Evolutionary conservation across 2,888 invertebrate genomes (phyloP).

Genomic region (Acronicta leporina): DNA sequence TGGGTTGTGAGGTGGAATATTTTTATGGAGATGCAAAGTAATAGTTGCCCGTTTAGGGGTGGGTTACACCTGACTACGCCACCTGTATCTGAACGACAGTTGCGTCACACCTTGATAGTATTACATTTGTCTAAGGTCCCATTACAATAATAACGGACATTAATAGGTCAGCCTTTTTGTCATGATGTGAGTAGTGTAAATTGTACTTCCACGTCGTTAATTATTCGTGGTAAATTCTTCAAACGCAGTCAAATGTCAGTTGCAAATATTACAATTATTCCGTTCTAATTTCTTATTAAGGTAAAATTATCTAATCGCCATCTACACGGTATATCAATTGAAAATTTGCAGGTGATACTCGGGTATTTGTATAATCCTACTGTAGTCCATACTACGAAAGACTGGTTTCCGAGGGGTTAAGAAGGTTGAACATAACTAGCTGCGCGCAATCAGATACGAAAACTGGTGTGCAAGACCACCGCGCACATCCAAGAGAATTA

Average conservation of each 20-base stretch:
- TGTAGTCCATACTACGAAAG: no score
- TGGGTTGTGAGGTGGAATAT: slow-evolving; percentile 3
- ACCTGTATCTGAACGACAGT: slow-evolving; percentile 77
- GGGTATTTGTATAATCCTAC: no score
- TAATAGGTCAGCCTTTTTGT: slow-evolving; percentile 62
- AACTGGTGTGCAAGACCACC: no score
- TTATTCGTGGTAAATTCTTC: slow-evolving; percentile 40
- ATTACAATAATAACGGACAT: slow-evolving; percentile 70
- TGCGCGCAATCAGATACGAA: no score
- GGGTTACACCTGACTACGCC: slow-evolving; percentile 75
- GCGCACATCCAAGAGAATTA: no score
- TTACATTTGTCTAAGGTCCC: slow-evolving; percentile 61
- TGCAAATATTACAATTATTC: slow-evolving; percentile 30
- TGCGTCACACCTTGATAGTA: slow-evolving; percentile 77
- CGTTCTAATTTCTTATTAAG: slow-evolving; percentile 28
- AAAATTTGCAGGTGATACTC: not conserved
- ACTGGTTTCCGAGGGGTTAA: no score
- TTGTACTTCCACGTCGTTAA: slow-evolving; percentile 48
- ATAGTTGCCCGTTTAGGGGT: slow-evolving; percentile 66
- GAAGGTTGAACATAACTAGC: no score
- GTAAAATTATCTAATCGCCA: slow-evolving; percentile 14
- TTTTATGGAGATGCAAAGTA: slow-evolving; percentile 23
- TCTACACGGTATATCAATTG: slow-evolving; percentile 15
- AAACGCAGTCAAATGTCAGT: slow-evolving; percentile 45
- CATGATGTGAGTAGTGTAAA: slow-evolving; percentile 46